Percentiles rank a stretch among this genome's conserved stretches.
Conservation (phyloP, 2,113 vertebrate genomes). For the Euleptes europaea region DNA sequence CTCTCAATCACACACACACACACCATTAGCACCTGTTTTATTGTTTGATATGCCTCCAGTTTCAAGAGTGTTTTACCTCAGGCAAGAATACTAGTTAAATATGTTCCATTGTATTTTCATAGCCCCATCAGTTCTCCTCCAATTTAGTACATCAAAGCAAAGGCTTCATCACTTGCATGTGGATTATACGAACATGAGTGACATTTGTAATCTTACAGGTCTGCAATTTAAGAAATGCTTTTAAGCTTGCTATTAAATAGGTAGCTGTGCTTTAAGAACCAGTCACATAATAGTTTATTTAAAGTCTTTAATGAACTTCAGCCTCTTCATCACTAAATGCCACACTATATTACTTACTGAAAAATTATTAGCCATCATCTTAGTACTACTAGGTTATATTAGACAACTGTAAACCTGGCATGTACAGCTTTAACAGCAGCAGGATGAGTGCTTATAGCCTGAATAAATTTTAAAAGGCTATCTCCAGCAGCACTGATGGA, state of each 20-base stretch:
- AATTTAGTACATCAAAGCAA: slow-evolving; percentile 93
- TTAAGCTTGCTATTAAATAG: slow-evolving; percentile 83
- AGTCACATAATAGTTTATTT: slow-evolving; percentile 83
- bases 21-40: slow-evolving; percentile 71
- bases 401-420: slow-evolving; percentile 61
- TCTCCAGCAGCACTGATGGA: slow-evolving; percentile 51
- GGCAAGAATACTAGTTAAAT: slow-evolving; percentile 88
- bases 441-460: slow-evolving; percentile 56
- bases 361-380: slow-evolving; percentile 77
- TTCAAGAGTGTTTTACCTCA: slow-evolving; percentile 85
- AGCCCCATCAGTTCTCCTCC: slow-evolving; percentile 89
- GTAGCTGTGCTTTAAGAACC: slow-evolving; percentile 75
- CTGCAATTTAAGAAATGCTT: slow-evolving; percentile 85
- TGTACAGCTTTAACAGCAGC: slow-evolving; percentile 56
- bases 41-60: slow-evolving; percentile 83
- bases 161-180: slow-evolving; percentile 84
- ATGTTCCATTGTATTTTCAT: slow-evolving; percentile 90
- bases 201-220: slow-evolving; percentile 89
- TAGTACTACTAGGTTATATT: slow-evolving; percentile 68
- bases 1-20: slow-evolving; percentile 20
- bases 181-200: slow-evolving; percentile 88
- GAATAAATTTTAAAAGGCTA: slow-evolving; percentile 49
- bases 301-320: slow-evolving; percentile 79
- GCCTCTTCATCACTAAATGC: slow-evolving; percentile 76
- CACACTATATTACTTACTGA: slow-evolving; percentile 70